Base-by-base conservation (phyloP, 1,140 invertebrate species). In the Fopius arisanus region DNA sequence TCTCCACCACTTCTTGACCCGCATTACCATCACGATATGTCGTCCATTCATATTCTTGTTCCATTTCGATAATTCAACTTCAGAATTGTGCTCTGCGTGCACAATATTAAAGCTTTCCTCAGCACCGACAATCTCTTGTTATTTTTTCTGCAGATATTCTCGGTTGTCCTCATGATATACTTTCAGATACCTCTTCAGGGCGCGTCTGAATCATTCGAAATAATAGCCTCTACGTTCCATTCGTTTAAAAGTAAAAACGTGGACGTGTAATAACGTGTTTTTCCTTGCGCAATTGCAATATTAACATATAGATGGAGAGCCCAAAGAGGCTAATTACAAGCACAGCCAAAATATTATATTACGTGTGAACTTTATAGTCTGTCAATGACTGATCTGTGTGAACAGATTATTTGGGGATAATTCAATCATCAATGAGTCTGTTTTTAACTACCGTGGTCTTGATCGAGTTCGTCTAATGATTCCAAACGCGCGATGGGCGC, bases 401-500 rank as follows among this genome's bases (percentile, higher is more conserved):
- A 3, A 26, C 21, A 59, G 6, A 19, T 59, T 59, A 21, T 6
- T 23, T 19, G 10, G 19, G 16, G 5, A 26, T 59, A 26, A 59
- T 26, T 26, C 26, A 2, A 23, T 59, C 23, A 59, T 59, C 14
- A 14, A 51, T 51, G 43, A 51, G 19, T 16, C 1, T 26, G 14
- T 59, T 59, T 77, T 82, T 85, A 87, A 86, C 83, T 83, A 41
- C 81, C 84, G 63, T 87, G 84, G 77, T 86, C 84, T 76, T 88
- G 88, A 82, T 92, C 91, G 71, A 92, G 87, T 82, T 92, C 91
- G 77, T 92, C 91, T 65, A 92, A 83, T 16, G 91, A 92, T 78
- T 92, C 91, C 74, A 92, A 84, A 78, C 90, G 90, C 31, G 91
- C 91, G 67, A 92, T 92, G 23, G 91, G 91, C 40, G 91, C 91